These are phyloP conservation scores for Mercenaria mercenaria DNA, from an alignment of 1,140 invertebrate genomes.

Conservation along the genomic window DNA sequence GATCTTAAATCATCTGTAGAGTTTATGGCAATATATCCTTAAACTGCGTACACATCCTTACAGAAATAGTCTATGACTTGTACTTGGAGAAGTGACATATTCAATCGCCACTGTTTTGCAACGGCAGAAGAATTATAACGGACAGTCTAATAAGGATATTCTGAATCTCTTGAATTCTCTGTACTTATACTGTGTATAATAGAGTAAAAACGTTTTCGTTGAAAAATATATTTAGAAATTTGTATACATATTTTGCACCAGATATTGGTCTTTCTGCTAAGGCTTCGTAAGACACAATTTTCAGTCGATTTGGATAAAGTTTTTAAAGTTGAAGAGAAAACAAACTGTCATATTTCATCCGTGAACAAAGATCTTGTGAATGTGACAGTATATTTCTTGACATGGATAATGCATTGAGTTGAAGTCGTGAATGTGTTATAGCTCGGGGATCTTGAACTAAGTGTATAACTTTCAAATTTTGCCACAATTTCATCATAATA, in stretches of 20 bases:
- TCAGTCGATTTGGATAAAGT: neutral
- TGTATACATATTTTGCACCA: neutral
- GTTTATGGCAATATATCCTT: neutral
- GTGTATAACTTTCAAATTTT: neutral
- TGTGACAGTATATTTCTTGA: neutral
- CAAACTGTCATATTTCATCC: neutral
- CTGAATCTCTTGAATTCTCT: neutral
- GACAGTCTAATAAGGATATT: neutral
- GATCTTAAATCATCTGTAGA: neutral
- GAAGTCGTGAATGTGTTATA: neutral
- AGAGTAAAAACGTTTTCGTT: neutral
- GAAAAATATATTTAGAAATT: neutral
- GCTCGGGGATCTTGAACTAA: constrained; percentile 3
- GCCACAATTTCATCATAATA: neutral
- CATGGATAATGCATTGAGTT: neutral
- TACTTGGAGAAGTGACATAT: neutral
- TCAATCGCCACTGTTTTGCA: neutral
- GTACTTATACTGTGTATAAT: neutral
- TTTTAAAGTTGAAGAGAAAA: too few species aligned
- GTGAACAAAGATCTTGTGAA: neutral
- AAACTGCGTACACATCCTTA: neutral
- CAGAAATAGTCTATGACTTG: neutral
- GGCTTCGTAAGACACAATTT: neutral
- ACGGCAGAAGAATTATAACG: neutral
- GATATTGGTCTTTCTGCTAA: neutral